Evolutionary conservation across 2,888 invertebrate genomes (phyloP).

Genomic region (Branchipolynoe longqiensis): DNA sequence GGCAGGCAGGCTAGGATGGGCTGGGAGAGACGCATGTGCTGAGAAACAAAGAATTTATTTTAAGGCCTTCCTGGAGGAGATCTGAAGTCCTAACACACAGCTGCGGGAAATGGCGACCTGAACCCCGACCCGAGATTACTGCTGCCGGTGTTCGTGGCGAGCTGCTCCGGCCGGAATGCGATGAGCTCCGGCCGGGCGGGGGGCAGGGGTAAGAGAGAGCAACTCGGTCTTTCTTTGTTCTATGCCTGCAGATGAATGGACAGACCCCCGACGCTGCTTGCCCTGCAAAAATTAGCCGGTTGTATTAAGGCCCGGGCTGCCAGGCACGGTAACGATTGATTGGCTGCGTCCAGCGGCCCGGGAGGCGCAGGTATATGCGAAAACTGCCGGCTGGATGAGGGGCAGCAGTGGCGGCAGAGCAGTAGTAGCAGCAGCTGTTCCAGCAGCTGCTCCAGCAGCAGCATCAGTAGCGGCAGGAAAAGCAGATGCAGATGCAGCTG

Average conservation of each 20-base stretch:
- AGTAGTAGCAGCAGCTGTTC: not conserved
- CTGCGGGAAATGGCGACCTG: slow-evolving; percentile 32
- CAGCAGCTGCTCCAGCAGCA: too few relatives aligned
- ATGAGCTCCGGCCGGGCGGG: not conserved
- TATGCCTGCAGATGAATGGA: slow-evolving; percentile 22
- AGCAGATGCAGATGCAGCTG: not conserved
- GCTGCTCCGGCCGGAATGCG: slow-evolving; percentile 6
- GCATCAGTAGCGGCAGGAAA: not conserved
- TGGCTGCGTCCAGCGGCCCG: not conserved
- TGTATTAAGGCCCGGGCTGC: slow-evolving; percentile 27
- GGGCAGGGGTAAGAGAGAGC: too few relatives aligned
- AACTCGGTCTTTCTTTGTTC: slow-evolving; percentile 12
- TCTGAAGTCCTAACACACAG: slow-evolving; percentile 29
- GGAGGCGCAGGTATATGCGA: slow-evolving; percentile 30
- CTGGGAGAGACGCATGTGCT: too few relatives aligned
- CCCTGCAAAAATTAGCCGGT: slow-evolving; percentile 24
- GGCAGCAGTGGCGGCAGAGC: slow-evolving; percentile 1
- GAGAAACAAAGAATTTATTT: too few relatives aligned
- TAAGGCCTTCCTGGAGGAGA: slow-evolving; percentile 16
- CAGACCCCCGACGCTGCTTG: not conserved
- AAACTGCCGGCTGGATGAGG: too few relatives aligned
- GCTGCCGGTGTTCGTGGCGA: not conserved
- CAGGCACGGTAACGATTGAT: slow-evolving; percentile 11
- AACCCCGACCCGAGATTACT: slow-evolving; percentile 13
- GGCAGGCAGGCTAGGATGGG: not conserved